These are phyloP conservation scores for Lepilemur septentrionalis DNA, from an alignment of 2,797 vertebrate species.

Conservation along the genomic window DNA sequence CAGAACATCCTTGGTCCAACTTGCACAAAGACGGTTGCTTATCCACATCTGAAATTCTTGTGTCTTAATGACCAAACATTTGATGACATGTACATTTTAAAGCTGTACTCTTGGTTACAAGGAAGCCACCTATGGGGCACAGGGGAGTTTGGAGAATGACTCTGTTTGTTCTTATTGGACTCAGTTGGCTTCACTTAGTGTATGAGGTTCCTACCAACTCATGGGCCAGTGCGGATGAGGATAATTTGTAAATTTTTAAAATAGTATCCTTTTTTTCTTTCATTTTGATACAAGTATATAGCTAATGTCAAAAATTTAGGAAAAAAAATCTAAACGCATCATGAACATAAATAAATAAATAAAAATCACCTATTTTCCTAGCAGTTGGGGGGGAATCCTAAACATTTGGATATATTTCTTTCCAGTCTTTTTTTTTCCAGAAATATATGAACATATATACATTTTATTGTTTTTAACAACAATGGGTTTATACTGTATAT, in stretches of 20 bases:
- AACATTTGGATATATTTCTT: neutral
- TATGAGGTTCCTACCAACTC: neutral
- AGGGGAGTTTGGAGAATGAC: neutral
- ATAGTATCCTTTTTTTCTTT: neutral
- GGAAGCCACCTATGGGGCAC: neutral
- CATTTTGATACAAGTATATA: neutral
- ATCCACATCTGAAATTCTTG: neutral
- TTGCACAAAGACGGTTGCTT: neutral
- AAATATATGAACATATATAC: neutral
- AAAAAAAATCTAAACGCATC: neutral
- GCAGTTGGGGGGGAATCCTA: rapidly evolving
- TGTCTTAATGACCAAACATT: neutral
- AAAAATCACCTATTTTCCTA: neutral
- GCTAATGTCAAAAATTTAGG: neutral
- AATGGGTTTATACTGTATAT: neutral
- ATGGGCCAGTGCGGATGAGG: neutral
- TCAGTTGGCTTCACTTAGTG: neutral
- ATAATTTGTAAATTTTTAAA: neutral
- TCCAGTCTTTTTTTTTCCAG: neutral
- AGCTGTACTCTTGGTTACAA: neutral
- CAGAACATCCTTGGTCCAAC: neutral
- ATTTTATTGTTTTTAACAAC: neutral
- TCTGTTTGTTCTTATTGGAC: neutral
- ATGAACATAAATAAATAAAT: neutral
- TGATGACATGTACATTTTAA: neutral